These are phyloP conservation scores for Micromesistius poutassou DNA, from an alignment of 2,797 vertebrate genomes.

Conservation along the genomic window DNA sequence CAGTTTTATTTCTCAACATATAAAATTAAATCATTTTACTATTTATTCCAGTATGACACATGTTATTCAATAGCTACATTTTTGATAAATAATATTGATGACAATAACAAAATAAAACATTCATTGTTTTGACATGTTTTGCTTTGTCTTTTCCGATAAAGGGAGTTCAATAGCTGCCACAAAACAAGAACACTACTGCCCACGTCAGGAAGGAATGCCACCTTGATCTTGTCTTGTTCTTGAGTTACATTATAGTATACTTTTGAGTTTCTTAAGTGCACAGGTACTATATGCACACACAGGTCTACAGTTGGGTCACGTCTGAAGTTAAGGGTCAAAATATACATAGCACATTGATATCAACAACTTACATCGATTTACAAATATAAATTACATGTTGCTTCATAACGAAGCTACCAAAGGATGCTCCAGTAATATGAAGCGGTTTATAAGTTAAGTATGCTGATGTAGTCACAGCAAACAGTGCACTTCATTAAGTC, in stretches of 20 bases:
- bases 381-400: slow-evolving; percentile 81
- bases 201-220: slow-evolving; percentile 84
- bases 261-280: slow-evolving; percentile 69
- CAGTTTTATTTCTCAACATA: slow-evolving; percentile 96
- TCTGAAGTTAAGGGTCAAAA: slow-evolving; percentile 70
- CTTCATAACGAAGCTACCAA: slow-evolving; percentile 97
- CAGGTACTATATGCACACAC: slow-evolving; percentile 68
- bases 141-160: slow-evolving; percentile 72
- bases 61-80: slow-evolving; percentile 90
- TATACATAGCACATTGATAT: slow-evolving; percentile 77
- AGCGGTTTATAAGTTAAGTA: slow-evolving; percentile 76
- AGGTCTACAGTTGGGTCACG: slow-evolving; percentile 75
- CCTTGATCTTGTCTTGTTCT: slow-evolving; percentile 64
- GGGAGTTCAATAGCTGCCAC: slow-evolving; percentile 90
- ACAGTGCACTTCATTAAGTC: slow-evolving; percentile 86
- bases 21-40: slow-evolving; percentile 99
- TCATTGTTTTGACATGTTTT: slow-evolving; percentile 92
- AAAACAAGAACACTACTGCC: slow-evolving; percentile 83
- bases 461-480: slow-evolving; percentile 81
- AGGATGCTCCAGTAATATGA: slow-evolving; percentile 93
- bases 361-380: slow-evolving; percentile 64
- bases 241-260: slow-evolving; percentile 67
- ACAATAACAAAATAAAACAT: slow-evolving; percentile 69
- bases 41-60: slow-evolving; percentile 99
- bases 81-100: slow-evolving; percentile 78